Percentiles rank a stretch among this genome's conserved stretches.
Conservation (phyloP, 2,888 invertebrate genomes). For the Minunthozetes semirufus region DNA sequence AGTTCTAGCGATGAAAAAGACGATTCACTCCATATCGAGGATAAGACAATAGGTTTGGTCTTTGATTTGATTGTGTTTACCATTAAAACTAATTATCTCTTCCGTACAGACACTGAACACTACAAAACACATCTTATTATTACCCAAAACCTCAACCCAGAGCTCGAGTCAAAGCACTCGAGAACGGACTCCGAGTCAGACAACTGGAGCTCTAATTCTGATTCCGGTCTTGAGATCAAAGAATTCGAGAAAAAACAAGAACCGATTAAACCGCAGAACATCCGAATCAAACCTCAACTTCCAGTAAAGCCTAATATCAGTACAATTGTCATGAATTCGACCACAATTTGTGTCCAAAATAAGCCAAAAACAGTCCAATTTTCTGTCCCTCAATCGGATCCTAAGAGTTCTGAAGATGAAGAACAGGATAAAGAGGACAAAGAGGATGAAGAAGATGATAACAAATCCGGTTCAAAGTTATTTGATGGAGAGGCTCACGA, state of each 20-base stretch:
- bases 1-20: slow-evolving; percentile 16
- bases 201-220: neutral
- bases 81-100: neutral
- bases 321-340: neutral
- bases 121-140: neutral
- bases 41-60: neutral
- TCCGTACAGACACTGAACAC: neutral
- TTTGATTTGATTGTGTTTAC: neutral
- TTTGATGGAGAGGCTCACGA: neutral
- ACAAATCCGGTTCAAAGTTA: neutral
- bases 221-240: neutral
- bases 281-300: neutral
- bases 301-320: neutral
- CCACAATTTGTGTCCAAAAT: neutral
- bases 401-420: neutral
- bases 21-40: neutral
- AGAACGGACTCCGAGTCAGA: neutral
- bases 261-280: neutral
- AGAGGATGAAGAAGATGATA: neutral
- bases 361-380: neutral
- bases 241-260: neutral
- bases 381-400: neutral
- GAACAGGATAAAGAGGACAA: neutral
- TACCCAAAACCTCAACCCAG: neutral
- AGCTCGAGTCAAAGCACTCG: neutral